Evolutionary conservation across 2,113 vertebrate species (phyloP), one percentile per base, ranked within the genome.

Genomic region (Mandrillus leucophaeus): DNA sequence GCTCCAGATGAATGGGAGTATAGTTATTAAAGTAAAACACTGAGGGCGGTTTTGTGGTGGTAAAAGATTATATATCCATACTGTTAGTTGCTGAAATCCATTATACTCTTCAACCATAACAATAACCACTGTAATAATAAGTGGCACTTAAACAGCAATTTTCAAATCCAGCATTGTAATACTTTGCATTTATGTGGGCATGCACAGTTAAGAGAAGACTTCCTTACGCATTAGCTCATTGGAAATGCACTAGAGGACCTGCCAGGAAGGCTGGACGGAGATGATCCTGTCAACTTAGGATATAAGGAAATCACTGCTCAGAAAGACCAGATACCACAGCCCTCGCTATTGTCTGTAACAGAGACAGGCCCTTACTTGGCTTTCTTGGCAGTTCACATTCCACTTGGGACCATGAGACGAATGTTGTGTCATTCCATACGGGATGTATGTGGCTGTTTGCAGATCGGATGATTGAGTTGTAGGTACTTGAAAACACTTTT

Each of bases 21-120:
- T 38, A 57, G 27, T 93, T 91, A 84, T 50, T 95, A 88, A 88
- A 90, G 23, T 14, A n/a, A 90, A 95, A 87, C 40, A 93, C 61
- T 23, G 35, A 80, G 55, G 87, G 80, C 91, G 64, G 80, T 57
- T 59, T 3, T 14, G 16, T 22, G n/a, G 59, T 50, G 22, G 43
- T 66, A 45, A 75, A 73, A 88, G 55, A 90, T 1, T 96, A 40
- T 23, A 80, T 86, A 40, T 79, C 25, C 76, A 9, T 68, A n/a
- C 18, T 45, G 11, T 86, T 88, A 81, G 68, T 86, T 80, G 84
- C 84, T 93, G 55, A 95, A 96, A 93, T 81, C 38, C 93, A 98
- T 88, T 96, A 92, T 52, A 38, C 43, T 97, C 83, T 95, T 96
- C 82, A 92, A 68, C 95, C 89, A 80, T 86, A 79, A 81, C 88